Percentiles rank a stretch among this genome's conserved stretches.
Evolutionary conservation across 2,797 vertebrate species (phyloP).

Genomic region (Nothura maculosa): DNA sequence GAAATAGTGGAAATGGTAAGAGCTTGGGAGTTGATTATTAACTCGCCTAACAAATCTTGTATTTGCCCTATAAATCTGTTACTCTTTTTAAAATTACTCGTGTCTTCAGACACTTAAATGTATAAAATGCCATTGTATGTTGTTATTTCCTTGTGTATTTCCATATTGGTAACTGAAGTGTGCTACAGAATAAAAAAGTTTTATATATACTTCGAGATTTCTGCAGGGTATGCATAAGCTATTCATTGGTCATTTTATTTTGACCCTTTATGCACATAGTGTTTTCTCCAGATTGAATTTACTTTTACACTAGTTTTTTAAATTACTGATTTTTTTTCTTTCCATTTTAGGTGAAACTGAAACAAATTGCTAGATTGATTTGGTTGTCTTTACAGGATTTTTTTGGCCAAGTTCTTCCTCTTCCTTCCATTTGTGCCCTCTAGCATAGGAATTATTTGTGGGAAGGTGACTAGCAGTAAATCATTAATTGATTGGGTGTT

Average conservation of each 20-base stretch:
- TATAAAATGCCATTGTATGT: not conserved
- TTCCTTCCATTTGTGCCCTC: not conserved
- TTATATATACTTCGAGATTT: not conserved
- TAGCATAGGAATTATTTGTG: not conserved
- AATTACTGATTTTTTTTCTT: not conserved
- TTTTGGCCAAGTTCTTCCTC: not conserved
- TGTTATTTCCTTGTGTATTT: not conserved
- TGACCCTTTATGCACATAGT: not conserved
- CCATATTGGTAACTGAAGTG: not conserved
- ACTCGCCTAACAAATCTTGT: not conserved
- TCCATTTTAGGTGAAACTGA: not conserved
- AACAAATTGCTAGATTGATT: not conserved
- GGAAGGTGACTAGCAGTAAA: not conserved
- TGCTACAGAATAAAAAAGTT: not conserved
- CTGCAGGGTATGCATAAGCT: not conserved
- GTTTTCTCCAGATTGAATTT: not conserved
- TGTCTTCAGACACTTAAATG: not conserved
- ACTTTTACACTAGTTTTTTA: not conserved
- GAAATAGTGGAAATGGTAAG: slow-evolving; percentile 95
- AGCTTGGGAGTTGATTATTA: not conserved
- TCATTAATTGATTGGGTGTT: not conserved
- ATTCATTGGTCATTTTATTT: not conserved
- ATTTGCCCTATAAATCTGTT: not conserved
- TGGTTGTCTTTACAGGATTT: not conserved
- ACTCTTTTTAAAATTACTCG: not conserved